Base-by-base conservation (phyloP, 2,797 vertebrate genomes). In the Phoebastria nigripes region DNA sequence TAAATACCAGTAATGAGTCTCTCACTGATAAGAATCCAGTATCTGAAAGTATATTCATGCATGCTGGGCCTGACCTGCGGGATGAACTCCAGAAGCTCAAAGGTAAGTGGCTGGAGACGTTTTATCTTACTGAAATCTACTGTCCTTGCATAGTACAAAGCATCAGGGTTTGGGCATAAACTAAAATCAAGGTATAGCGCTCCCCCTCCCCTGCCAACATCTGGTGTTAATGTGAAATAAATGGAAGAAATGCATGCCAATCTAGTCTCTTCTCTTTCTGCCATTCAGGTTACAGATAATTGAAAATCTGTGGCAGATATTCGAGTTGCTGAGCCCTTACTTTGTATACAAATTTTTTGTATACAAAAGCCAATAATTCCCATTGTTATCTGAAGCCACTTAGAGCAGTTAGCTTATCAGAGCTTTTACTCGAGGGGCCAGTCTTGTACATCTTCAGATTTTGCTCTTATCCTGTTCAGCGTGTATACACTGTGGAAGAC, bases 1-100 rank as follows among this genome's bases (percentile, higher is more conserved):
- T 99, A 46, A 99, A 99, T 93, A 99, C 99, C 41, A 99, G 98
- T 97, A 99, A 99, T 87, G 99, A 99, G 97, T 98, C 98, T 11
- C 98, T 99, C 29, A 98, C 97, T 0, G 99, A 99, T 97, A 99
- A 99, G 97, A 99, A 99, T 95, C 98, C 98, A 0, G 98, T 99
- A 29, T 99, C 99, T 5, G 99, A 99, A 90, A 98, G 98, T 94
- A 98, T 99, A 97, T 99, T 98, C 93, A 97, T 98, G 95, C 98
- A 99, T 24, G 99, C 99, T 0, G 99, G 99, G 26, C 98, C 98
- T 3, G 99, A 99, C 95, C 98, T 99, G 78, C 97, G 97, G 70
- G 99, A 99, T 8, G 99, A 99, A 83, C 98, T 99, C 49, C 98
- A 99, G 96, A 99, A 99, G 96, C 98, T 99, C 88, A 99, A 99